These are phyloP conservation scores for Hydropsyche betteni DNA, from an alignment of 2,888 invertebrate genomes.

Conservation along the genomic window DNA sequence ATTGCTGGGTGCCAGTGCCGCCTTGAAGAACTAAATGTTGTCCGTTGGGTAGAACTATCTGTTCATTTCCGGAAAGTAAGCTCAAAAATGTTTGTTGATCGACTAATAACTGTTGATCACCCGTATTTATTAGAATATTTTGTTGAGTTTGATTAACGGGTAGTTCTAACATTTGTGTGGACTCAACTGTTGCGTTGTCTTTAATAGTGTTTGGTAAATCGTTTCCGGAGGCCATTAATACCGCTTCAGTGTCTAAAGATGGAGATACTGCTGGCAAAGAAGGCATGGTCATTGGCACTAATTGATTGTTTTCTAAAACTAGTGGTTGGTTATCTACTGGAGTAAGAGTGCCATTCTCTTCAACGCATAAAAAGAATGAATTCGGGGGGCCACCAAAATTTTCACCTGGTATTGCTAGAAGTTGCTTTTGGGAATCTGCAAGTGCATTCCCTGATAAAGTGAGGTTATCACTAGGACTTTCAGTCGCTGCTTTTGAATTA, in stretches of 20 bases:
- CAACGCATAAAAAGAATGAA: conserved; percentile 78
- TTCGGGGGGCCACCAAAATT: conserved; percentile 77
- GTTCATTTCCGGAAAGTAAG: conserved; percentile 49
- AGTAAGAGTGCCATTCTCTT: conserved; percentile 74
- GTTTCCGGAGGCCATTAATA: conserved; percentile 55
- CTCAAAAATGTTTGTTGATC: conserved; percentile 53
- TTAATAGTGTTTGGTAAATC: conserved; percentile 53
- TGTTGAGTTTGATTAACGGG: conserved; percentile 44
- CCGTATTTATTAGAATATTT: conserved; percentile 59
- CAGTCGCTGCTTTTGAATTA: conserved; percentile 24
- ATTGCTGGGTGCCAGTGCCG: conserved; percentile 52
- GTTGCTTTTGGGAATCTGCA: conserved; percentile 59
- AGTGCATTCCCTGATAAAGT: conserved; percentile 5
- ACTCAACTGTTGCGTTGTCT: conserved; percentile 54
- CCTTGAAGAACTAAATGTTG: conserved; percentile 54
- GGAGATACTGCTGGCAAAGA: conserved; percentile 34
- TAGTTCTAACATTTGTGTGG: conserved; percentile 45
- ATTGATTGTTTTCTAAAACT: conserved; percentile 64
- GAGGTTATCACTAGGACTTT: conserved; percentile 30
- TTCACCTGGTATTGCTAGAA: conserved; percentile 78
- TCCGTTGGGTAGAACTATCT: conserved; percentile 55
- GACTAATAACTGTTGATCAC: conserved; percentile 61
- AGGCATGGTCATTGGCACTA: conserved; percentile 61
- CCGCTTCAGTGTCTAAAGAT: background rate
- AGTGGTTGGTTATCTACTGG: conserved; percentile 77